Percentiles rank a stretch among this genome's conserved stretches.
Evolutionary conservation across 2,113 vertebrate genomes (phyloP).

Genomic region (Aythya baeri): DNA sequence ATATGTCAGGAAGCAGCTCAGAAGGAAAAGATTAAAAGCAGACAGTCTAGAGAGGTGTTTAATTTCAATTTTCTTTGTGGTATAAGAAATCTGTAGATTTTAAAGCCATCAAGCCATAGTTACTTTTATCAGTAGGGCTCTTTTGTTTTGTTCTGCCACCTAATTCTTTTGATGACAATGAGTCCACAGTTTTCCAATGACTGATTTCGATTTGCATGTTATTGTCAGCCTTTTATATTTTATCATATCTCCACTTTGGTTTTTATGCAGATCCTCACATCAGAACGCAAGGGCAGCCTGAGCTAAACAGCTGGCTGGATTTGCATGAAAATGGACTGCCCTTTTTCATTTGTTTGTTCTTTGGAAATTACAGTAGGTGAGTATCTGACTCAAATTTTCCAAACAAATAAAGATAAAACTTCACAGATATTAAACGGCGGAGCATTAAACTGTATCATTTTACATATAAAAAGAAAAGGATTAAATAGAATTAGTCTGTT

Average conservation of each 20-base stretch:
- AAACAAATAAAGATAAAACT: constrained; percentile 82
- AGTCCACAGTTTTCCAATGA: constrained; percentile 75
- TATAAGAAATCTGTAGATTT: constrained; percentile 60
- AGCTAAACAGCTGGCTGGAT: constrained; percentile 84
- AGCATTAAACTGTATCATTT: constrained; percentile 74
- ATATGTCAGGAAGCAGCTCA: constrained; percentile 59
- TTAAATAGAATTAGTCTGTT: constrained; percentile 69
- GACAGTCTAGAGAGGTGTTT: constrained; percentile 70
- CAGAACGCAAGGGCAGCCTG: constrained; percentile 73
- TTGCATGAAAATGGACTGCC: constrained; percentile 83
- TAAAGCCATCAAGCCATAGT: constrained; percentile 56
- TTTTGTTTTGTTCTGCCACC: constrained; percentile 82
- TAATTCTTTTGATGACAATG: constrained; percentile 82
- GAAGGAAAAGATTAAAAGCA: constrained; percentile 68
- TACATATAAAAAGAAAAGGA: constrained; percentile 74
- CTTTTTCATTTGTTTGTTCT: constrained; percentile 81
- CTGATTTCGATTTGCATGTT: constrained; percentile 79
- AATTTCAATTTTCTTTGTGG: constrained; percentile 63
- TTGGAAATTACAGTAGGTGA: constrained; percentile 81
- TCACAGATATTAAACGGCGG: constrained; percentile 69
- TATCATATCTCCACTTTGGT: constrained; percentile 76
- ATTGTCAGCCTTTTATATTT: constrained; percentile 77
- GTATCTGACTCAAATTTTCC: constrained; percentile 78
- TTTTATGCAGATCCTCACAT: constrained; percentile 82
- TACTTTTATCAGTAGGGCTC: constrained; percentile 74